phyloP scores from a whole-genome alignment of 2,113 vertebrate genomes.

The Dromaius novaehollandiae region DNA sequence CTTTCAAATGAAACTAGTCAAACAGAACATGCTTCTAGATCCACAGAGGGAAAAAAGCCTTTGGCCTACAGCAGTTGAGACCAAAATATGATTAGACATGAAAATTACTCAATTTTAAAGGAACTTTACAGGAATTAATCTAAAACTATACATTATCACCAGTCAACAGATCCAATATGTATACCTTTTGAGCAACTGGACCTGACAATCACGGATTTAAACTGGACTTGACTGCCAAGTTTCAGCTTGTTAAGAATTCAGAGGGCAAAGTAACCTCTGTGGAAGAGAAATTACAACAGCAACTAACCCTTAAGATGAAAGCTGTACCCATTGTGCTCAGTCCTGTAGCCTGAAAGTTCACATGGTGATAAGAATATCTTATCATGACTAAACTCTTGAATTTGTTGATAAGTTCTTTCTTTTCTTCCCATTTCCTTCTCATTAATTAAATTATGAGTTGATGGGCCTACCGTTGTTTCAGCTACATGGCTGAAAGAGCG shows the following conservation, averaged over 20 bases:
- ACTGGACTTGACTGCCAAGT: background rate
- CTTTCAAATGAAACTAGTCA: background rate
- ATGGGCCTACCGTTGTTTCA: background rate
- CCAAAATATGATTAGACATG: background rate
- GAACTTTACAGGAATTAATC: background rate
- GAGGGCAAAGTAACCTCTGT: background rate
- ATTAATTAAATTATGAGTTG: background rate
- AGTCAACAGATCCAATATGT: background rate
- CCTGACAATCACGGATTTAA: background rate
- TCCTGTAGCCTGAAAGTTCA: background rate
- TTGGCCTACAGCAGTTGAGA: background rate
- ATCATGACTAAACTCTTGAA: background rate
- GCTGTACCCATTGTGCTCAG: background rate
- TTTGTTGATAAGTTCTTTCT: conserved; percentile 5
- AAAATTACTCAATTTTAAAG: background rate
- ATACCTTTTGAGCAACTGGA: background rate
- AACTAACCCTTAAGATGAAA: background rate
- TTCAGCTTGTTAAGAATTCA: background rate
- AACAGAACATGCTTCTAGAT: background rate
- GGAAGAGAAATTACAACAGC: background rate
- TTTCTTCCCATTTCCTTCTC: background rate
- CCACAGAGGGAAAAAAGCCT: background rate
- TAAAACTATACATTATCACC: background rate
- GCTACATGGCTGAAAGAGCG: background rate
- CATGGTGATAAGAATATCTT: background rate